Evolutionary conservation across 2,113 vertebrate species (phyloP).

Genomic region (Anguilla japonica): DNA sequence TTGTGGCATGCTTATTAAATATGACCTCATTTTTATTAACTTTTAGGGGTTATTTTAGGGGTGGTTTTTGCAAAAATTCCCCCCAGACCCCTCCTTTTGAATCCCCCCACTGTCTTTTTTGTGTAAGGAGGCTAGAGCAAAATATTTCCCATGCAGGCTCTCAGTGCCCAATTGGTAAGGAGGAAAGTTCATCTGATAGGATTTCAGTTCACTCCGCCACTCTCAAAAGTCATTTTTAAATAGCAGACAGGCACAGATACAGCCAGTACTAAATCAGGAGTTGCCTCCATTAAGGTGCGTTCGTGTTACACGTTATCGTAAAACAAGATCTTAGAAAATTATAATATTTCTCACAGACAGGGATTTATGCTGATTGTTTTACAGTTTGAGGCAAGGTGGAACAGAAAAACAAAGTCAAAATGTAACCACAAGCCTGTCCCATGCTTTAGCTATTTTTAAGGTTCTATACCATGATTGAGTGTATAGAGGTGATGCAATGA

Average conservation of each 20-base stretch:
- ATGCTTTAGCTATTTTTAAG: neutral
- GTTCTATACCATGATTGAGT: neutral
- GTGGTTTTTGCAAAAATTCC: too few species aligned
- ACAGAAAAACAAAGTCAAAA: neutral
- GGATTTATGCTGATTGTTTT: neutral
- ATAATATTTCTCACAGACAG: neutral
- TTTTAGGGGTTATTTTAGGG: too few species aligned
- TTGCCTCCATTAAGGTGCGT: neutral
- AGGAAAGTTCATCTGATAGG: neutral
- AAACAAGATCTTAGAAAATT: constrained; percentile 8
- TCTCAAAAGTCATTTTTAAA: constrained; percentile 10
- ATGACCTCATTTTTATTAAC: too few species aligned
- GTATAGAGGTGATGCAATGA: too few species aligned
- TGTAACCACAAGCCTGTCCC: neutral
- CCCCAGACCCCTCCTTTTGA: too few species aligned
- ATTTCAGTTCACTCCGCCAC: neutral
- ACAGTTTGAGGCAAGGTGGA: neutral
- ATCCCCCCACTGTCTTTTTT: too few species aligned
- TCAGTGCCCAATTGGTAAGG: neutral
- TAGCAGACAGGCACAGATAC: constrained; percentile 6
- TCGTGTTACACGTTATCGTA: neutral
- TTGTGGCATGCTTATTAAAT: too few species aligned
- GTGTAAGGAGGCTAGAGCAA: neutral
- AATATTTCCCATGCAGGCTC: too few species aligned
- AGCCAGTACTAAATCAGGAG: constrained; percentile 17